A percentile compares a stretch with the other conserved stretches of the same genome.
phyloP scores from a whole-genome alignment of 2,888 invertebrate genomes.

The Ametastegia equiseti region DNA sequence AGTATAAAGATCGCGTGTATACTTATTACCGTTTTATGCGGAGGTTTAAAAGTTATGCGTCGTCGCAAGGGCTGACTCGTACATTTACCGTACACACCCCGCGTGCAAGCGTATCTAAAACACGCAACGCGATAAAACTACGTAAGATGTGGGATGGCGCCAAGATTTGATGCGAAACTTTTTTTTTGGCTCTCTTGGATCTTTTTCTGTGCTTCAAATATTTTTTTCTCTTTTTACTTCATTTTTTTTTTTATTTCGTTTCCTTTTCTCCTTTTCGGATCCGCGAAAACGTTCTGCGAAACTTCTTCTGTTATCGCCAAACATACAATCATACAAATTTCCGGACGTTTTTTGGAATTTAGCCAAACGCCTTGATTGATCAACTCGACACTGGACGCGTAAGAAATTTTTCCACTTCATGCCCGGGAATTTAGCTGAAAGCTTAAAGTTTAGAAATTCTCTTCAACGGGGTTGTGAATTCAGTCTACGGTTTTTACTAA shows the following conservation, averaged over 20 bases:
- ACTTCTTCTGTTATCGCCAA: slow-evolving; percentile 11
- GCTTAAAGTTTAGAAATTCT: background rate
- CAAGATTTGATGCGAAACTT: background rate
- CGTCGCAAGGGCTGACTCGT: slow-evolving; percentile 2
- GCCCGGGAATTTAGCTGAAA: background rate
- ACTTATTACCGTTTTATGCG: slow-evolving; percentile 36
- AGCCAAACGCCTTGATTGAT: background rate
- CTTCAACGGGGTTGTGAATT: background rate
- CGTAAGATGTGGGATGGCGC: background rate
- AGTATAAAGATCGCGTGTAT: slow-evolving; percentile 29
- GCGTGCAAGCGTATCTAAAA: no score
- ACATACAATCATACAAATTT: background rate
- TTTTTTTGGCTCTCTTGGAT: background rate
- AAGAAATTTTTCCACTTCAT: background rate
- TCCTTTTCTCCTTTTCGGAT: no score
- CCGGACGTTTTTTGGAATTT: slow-evolving; percentile 17
- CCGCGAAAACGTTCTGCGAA: background rate
- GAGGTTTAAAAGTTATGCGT: slow-evolving; percentile 24
- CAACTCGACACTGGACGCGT: background rate
- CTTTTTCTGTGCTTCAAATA: background rate
- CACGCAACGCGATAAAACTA: slow-evolving; percentile 22
- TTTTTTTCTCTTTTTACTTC: no score
- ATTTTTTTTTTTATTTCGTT: background rate
- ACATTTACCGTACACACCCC: background rate
- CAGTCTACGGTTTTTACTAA: background rate